A percentile compares a stretch with the other conserved stretches of the same genome.
phyloP scores from a whole-genome alignment of 1,140 invertebrate genomes.

The Hylaeus volcanicus region DNA sequence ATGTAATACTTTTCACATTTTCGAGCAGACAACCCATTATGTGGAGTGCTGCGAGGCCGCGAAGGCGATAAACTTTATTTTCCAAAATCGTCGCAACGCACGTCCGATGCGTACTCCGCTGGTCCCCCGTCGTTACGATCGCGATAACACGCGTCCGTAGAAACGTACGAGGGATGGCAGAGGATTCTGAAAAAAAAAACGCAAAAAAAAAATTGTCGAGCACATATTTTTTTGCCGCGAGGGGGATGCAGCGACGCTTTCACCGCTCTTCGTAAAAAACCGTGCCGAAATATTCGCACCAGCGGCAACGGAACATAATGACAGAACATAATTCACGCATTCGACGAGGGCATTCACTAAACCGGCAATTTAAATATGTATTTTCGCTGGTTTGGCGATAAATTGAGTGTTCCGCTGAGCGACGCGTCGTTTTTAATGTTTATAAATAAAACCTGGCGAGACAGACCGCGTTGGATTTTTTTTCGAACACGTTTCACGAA shows the following conservation, averaged over 20 bases:
- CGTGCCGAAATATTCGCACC: constrained; percentile 48
- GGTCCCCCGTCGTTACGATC: constrained; percentile 55
- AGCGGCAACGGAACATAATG: constrained; percentile 15
- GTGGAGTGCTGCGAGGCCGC: constrained; percentile 42
- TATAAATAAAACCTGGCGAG: background rate
- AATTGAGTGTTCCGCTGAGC: background rate
- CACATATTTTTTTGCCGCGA: constrained; percentile 51
- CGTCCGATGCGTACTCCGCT: constrained; percentile 46
- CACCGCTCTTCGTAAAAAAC: constrained; percentile 28
- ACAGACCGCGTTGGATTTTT: background rate
- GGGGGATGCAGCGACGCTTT: constrained; percentile 18
- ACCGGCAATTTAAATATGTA: background rate
- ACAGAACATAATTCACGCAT: constrained; percentile 46
- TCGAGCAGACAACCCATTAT: constrained; percentile 58
- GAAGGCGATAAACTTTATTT: constrained; percentile 68
- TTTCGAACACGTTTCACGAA: background rate
- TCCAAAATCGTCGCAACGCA: constrained; percentile 58
- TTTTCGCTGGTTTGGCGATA: background rate
- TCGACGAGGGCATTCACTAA: constrained; percentile 11
- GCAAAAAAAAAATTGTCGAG: constrained; percentile 34
- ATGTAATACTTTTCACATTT: constrained; percentile 63
- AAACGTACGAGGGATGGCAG: constrained; percentile 60
- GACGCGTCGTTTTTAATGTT: background rate
- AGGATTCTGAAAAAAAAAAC: constrained; percentile 36
- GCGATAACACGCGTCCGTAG: constrained; percentile 63